Evolutionary conservation across 2,113 vertebrate genomes (phyloP), one percentile per base, ranked within the genome.

Genomic region (Poeciliopsis occidentalis): DNA sequence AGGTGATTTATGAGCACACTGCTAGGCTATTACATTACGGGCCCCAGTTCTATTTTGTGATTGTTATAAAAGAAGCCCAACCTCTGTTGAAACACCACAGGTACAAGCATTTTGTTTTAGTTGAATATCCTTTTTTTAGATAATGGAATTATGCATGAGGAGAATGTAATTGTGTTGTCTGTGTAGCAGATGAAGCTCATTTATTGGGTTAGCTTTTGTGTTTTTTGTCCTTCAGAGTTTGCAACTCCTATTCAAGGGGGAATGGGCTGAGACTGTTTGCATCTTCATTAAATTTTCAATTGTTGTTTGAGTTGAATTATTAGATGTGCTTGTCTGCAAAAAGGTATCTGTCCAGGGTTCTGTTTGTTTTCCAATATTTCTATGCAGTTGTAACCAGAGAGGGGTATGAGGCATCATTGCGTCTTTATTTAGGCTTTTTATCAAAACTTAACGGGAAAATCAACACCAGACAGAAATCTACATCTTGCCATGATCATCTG

Each of bases 1-100:
- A 70, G 78, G 90, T 94, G 94, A 94, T 95, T 94, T 94, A 94
- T 88, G 91, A 85, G 83, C 57, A 17, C 61, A 22, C 83, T 71
- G 79, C 54, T 24, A 80, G 77, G 84, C 88, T 87, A 85, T 94
- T 93, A 89, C 88, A 92, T 93, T 89, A 89, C 22, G 24, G 88
- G 84, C 82, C 84, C 78, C 79, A 37, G 78, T 82, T 79, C 82
- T 67, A 64, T 79, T 86, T 81, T 31, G 76, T 11, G 30, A 34
- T 76, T 77, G 27, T 51, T 85, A 91, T 91, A 90, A 89, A 85
- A 85, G 78, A 73, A 61, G 71, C 82, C 82, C 83, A 74, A 15
- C 77, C 81, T 69, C 70, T 44, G 27, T 32, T 37, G 60, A 80
- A 71, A 71, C 80, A 75, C 72, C 77, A 72, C 81, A 88, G 77